Conservation (phyloP, 2,113 vertebrate species). For the Tyto alba region DNA sequence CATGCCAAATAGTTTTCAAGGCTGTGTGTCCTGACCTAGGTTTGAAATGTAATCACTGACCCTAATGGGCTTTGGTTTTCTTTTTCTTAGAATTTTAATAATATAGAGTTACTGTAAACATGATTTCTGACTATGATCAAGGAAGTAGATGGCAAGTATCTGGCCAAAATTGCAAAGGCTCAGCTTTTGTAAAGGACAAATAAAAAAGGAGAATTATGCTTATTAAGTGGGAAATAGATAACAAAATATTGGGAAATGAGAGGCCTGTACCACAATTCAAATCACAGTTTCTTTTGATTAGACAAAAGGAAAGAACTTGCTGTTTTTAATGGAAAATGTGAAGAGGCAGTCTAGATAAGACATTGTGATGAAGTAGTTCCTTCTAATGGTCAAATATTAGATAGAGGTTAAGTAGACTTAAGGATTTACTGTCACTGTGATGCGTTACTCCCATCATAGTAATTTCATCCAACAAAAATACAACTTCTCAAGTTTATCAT, state of each 20-base stretch:
- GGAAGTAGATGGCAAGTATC: not conserved
- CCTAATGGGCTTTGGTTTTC: not conserved
- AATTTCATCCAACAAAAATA: not conserved
- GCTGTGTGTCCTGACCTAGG: not conserved
- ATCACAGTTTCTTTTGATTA: not conserved
- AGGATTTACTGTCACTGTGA: not conserved
- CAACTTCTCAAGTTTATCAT: not conserved
- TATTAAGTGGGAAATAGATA: not conserved
- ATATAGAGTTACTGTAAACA: not conserved
- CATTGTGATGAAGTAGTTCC: not conserved
- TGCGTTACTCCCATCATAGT: not conserved
- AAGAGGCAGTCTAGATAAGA: not conserved
- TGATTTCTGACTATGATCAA: not conserved
- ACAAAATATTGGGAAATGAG: not conserved
- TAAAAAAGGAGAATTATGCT: not conserved
- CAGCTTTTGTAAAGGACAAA: not conserved
- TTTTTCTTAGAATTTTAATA: not conserved
- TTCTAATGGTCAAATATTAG: not conserved
- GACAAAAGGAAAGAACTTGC: not conserved
- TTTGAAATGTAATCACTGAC: not conserved
- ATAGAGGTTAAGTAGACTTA: not conserved
- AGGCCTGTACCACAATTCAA: not conserved
- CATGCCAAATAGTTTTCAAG: not conserved
- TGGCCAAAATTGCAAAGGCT: not conserved
- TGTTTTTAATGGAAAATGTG: not conserved